Evolutionary conservation across 2,888 invertebrate species (phyloP).

Genomic region (Brachypterus glaber): DNA sequence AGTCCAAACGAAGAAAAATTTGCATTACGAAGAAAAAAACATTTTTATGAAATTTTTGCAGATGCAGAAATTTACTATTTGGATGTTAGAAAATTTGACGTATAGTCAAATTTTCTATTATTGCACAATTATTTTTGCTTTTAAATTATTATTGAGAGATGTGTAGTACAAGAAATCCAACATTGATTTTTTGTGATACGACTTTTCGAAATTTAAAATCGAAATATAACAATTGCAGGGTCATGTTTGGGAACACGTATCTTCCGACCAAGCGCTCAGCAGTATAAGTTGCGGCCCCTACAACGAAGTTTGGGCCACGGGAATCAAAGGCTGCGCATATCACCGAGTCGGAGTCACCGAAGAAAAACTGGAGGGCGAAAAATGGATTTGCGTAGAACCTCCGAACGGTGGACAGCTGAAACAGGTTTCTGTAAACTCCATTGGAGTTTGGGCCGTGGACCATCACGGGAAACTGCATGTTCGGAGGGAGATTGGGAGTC

Average conservation of each 20-base stretch:
- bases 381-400: conserved; percentile 74
- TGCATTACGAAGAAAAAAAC: too few species aligned
- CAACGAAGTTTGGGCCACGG: conserved; percentile 74
- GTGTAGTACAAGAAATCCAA: too few species aligned
- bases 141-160: too few species aligned
- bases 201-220: too few species aligned
- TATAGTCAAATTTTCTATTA: too few species aligned
- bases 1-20: too few species aligned
- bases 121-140: too few species aligned
- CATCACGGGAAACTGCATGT: conserved; percentile 63
- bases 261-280: conserved; percentile 69
- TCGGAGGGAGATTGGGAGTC: conserved; percentile 68
- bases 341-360: conserved; percentile 65
- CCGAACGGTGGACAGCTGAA: conserved; percentile 57
- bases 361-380: conserved; percentile 53
- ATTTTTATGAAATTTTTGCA: too few species aligned
- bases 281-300: conserved; percentile 64
- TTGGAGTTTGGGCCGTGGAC: conserved; percentile 75
- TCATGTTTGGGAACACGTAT: conserved; percentile 67
- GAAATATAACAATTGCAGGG: conserved; percentile 45
- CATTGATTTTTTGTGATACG: too few species aligned
- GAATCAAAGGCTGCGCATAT: conserved; percentile 76
- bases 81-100: too few species aligned
- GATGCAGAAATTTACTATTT: too few species aligned
- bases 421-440: conserved; percentile 61